Base-by-base conservation (phyloP, 2,888 invertebrate species). In the Brachylomia viminalis region DNA sequence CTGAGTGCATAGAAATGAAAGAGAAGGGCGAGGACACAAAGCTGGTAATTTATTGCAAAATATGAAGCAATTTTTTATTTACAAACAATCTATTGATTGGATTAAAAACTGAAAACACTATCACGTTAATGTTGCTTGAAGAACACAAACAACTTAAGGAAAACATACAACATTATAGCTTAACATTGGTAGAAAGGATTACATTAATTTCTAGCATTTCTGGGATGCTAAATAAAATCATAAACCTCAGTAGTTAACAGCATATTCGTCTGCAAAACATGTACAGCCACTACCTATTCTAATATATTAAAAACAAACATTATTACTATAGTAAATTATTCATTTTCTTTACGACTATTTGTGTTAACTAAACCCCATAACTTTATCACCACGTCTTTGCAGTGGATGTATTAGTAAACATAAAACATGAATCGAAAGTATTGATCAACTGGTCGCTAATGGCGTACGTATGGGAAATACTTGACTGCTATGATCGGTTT, bases 401-500 rank as follows among this genome's bases (percentile, higher is more conserved):
- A 56, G 23, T 61, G 10, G 38, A 54, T 56, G n/a, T 70, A 84
- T 62, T 54, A 54, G 47, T 64, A 64, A 74, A 68, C 47, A 71
- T 59, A 11, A 67, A 72, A 67, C 47, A 71, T 59, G 33, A 49
- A 65, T 56, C n/a, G 15, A 49, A 68, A 42, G 15, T 77, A 83
- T 82, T 72, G 83, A 83, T 82, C 62, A 68, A 1, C n/a, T 58
- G 33, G 13, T 47, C 38, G 62, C 70, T 33, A 56, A 38, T 13
- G 47, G 2, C 30, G 33, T 42, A 49, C 54, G 45, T 59, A 71
- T 82, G 62, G 66, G 33, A 59, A 58, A 54, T 59, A 70, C 45
- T 67, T 45, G 27, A 11, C 17, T 17, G n/a, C 38, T 73, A 71
- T 61, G 83, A 83, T 67, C 83, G 78, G 66, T 58, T 33, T 13